Evolutionary conservation across 1,140 invertebrate species (phyloP), one percentile per base, ranked within the genome.

Genomic region (Pachyrhynchus sulphureomaculatus): DNA sequence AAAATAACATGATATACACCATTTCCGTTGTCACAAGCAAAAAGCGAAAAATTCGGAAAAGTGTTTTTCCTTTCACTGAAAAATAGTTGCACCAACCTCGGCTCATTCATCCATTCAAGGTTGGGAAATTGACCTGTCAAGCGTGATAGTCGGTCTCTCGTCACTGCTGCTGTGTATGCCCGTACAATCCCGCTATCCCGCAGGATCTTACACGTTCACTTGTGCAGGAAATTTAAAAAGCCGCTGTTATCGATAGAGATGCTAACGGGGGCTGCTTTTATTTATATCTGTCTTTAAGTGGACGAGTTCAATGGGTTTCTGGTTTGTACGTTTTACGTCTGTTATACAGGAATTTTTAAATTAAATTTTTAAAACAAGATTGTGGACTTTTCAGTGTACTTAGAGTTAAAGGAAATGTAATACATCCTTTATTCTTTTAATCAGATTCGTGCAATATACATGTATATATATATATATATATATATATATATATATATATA

Each of bases 91-190:
- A 45, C 39, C 51, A 56, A 26, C 42, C 15, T 45, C 23, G 44
- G 41, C 55, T 44, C 45, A 58, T 58, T 58, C 55, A 58, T 42
- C 49, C 57, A 60, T 60, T 60, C 57, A 60, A 44, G 49, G 39
- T 52, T 41, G 57, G 57, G 57, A 60, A 60, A 60, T 60, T 60
- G 57, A 60, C 34, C 49, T 60, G 57, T 60, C 57, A 60, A 33
- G 47, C 57, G 49, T 60, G 49, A 60, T 60, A 52, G 49, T 60
- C 57, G 47, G 57, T 33, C 37, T 52, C 47, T 60, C 48, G 57
- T 60, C 57, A 60, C 37, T 44, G 21, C 34, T 21, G 24, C 33
- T 32, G 5, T 52, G 23, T 37, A n/a, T n/a, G 36, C 49, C 13
- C 49, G 33, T 23, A 21, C 49, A 42, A 42, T 55, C 17, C 52